These are phyloP conservation scores for Vidua chalybeata DNA, from an alignment of 2,113 vertebrate genomes.

Conservation along the genomic window DNA sequence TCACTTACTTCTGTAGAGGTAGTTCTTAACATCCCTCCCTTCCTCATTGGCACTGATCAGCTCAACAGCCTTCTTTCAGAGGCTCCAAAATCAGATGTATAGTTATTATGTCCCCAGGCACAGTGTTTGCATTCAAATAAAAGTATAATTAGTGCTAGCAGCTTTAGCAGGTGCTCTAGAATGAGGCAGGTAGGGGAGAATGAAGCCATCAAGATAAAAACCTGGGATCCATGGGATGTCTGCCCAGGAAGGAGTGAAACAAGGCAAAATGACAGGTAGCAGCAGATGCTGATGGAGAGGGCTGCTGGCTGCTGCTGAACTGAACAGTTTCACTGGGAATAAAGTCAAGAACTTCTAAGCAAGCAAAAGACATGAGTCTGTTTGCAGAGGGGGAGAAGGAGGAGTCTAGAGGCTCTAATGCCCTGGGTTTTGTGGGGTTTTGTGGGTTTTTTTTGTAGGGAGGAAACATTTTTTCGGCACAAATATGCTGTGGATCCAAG, in stretches of 20 bases:
- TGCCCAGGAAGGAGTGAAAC: neutral
- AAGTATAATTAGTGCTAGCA: constrained; percentile 12
- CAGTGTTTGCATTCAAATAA: constrained; percentile 15
- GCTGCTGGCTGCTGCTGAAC: neutral
- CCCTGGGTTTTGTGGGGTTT: neutral
- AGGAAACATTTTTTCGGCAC: neutral
- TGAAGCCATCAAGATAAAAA: neutral
- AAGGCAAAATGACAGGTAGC: neutral
- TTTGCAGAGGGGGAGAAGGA: neutral
- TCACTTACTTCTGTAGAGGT: neutral
- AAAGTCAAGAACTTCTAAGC: neutral
- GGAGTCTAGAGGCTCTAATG: neutral
- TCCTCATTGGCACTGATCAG: neutral
- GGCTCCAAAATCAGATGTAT: neutral
- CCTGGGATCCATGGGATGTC: neutral
- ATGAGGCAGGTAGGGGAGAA: neutral
- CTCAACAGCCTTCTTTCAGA: neutral
- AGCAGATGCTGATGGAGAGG: neutral
- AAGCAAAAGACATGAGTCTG: neutral
- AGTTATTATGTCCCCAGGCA: constrained; percentile 3
- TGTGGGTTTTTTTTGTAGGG: neutral
- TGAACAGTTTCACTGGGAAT: neutral
- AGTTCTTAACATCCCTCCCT: neutral
- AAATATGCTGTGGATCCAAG: neutral
- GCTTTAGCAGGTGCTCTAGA: neutral